These are phyloP conservation scores for Ptychochromis oligacanthus DNA, from an alignment of 2,113 vertebrate species.

Conservation along the genomic window DNA sequence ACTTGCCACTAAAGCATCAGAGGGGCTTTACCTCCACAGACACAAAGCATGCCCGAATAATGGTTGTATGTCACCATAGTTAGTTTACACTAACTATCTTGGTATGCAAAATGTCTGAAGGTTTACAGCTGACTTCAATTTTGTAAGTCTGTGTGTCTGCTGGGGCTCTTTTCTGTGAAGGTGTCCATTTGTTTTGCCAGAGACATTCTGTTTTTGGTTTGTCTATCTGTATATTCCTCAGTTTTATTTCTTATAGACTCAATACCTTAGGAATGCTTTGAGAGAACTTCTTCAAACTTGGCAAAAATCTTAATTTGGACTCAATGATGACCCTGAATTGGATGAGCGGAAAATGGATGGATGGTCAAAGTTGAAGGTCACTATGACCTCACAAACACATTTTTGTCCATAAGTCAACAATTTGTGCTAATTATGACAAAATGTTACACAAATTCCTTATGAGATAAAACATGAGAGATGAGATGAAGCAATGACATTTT, in stretches of 20 bases:
- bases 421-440: background rate
- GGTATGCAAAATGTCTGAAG: conserved; percentile 19
- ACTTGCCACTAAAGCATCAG: conserved; percentile 42
- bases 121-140: conserved; percentile 47
- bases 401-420: background rate
- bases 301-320: too few species aligned
- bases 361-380: background rate
- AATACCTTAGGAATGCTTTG: background rate
- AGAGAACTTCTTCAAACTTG: too few species aligned
- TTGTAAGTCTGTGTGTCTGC: conserved; percentile 28
- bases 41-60: conserved; percentile 51
- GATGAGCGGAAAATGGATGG: too few species aligned
- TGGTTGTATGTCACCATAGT: conserved; percentile 39
- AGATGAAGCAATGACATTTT: background rate
- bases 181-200: conserved; percentile 31
- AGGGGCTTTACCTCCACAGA: conserved; percentile 14
- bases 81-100: conserved; percentile 59
- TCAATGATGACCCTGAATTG: too few species aligned
- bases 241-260: background rate
- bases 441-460: background rate
- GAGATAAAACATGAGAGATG: background rate
- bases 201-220: background rate
- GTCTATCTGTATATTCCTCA: background rate
- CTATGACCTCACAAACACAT: background rate
- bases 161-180: conserved; percentile 10